Base-by-base conservation (phyloP, 2,113 vertebrate species). In the Scomber colias region DNA sequence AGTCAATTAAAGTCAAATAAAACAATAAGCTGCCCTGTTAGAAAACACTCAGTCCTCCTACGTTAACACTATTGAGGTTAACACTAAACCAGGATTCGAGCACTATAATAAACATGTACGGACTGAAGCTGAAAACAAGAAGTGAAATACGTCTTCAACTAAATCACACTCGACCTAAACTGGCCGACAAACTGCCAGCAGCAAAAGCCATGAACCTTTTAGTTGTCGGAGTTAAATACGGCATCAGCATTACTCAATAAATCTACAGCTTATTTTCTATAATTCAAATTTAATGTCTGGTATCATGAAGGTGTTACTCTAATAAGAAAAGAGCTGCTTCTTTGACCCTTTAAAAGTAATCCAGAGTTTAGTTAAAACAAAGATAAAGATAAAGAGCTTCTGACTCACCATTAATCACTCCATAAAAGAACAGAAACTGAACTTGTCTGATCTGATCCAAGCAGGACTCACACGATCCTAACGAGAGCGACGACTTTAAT, bases 381-480 rank as follows among this genome's bases (percentile, higher is more conserved):
- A 71, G 16, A 49, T 17, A 40, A 12, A 66, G 15, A 49, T 13
- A 62, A 63, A 40, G 44, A 46, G 2, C 3, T 24, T 3, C 16
- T 13, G 64, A 84, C 89, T 88, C 85, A 85, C 75, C 77, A 31
- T 16, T 24, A 17, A 31, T 49, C 16, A 51, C 48, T n/a, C 16
- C 15, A 1, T 0, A 21, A 4, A 14, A 6, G 55, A 71, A 66
- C 17, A 19, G 27, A 21, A 27, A 3, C 11, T 0, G 11, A 61
- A 40, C 8, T 11, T 10, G 35, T 48, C n/a, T 0, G 53, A 60
- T 51, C 19, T 24, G 44, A 87, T 27, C 72, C 10, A 3, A 57
- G 19, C 0, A 31, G 0, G 12, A 17, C 44, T 64, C 50, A 11
- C 50, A 11, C 3, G 9, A 27, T 55, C 27, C 11, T 19, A 15